These are phyloP conservation scores for Narcine bancroftii DNA, from an alignment of 2,113 vertebrate species.

Conservation along the genomic window DNA sequence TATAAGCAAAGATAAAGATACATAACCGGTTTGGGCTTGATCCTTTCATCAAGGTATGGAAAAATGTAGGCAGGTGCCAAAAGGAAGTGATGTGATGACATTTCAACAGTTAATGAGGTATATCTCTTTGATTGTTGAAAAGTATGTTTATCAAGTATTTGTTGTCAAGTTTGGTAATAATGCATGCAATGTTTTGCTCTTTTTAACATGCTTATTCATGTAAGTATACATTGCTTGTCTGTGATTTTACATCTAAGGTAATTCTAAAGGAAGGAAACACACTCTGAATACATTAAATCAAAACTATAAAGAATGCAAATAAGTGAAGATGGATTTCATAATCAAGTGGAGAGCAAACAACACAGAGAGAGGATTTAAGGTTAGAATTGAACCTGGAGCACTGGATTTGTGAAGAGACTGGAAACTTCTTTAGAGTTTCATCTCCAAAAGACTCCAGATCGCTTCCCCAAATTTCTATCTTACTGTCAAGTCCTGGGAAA, in stretches of 20 bases:
- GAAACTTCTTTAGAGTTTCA: too few relatives aligned
- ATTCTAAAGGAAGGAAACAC: background rate
- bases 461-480: background rate
- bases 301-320: background rate
- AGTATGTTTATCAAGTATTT: background rate
- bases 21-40: too few relatives aligned
- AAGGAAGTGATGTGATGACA: background rate
- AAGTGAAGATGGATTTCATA: background rate
- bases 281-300: background rate
- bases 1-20: too few relatives aligned
- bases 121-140: background rate
- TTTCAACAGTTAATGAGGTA: background rate
- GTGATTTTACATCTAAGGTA: background rate
- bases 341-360: background rate
- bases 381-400: too few relatives aligned
- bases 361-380: too few relatives aligned
- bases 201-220: background rate
- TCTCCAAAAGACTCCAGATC: too few relatives aligned
- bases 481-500: background rate
- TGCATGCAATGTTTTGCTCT: background rate
- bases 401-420: too few relatives aligned
- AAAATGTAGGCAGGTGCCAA: too few relatives aligned
- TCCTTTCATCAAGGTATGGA: too few relatives aligned
- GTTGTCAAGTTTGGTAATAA: background rate
- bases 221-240: background rate